Conservation (phyloP, 2,888 invertebrate species). For the Esperia sulphurella region DNA sequence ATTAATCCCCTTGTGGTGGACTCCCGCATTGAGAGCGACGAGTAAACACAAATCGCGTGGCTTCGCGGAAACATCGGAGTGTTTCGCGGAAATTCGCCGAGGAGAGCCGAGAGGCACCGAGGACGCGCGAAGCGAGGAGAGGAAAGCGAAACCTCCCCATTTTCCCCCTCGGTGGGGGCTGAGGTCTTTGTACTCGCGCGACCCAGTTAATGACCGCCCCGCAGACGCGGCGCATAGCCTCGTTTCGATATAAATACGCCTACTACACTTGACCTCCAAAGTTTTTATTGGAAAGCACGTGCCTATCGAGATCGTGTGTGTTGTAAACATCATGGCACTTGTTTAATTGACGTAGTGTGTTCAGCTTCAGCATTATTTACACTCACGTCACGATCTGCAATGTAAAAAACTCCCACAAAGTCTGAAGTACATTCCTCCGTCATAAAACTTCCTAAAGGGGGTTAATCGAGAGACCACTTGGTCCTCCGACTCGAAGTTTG, state of each 20-base stretch:
- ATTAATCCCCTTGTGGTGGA: conserved; percentile 68
- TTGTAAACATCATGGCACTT: conserved; percentile 52
- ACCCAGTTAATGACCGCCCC: conserved; percentile 78
- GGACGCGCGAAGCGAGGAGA: conserved; percentile 26
- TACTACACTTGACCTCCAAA: conserved; percentile 79
- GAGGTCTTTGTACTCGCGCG: conserved; percentile 74
- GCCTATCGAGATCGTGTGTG: conserved; percentile 60
- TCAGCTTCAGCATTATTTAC: conserved; percentile 3
- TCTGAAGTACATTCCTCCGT: neutral
- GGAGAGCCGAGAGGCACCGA: conserved; percentile 31
- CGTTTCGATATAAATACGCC: conserved; percentile 77
- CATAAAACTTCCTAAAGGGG: conserved; percentile 16
- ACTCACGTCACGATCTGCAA: neutral
- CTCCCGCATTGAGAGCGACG: conserved; percentile 44
- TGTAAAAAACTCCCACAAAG: neutral
- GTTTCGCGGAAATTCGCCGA: conserved; percentile 35
- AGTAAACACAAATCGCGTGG: conserved; percentile 55
- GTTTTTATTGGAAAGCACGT: conserved; percentile 78
- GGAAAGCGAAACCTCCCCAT: conserved; percentile 67
- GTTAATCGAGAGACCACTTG: conserved; percentile 23
- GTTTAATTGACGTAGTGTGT: conserved; percentile 26
- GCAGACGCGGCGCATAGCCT: conserved; percentile 70
- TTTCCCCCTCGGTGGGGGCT: conserved; percentile 47
- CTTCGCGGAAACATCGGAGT: conserved; percentile 50
- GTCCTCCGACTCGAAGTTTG: conserved; percentile 30